Percentiles rank a stretch among this genome's conserved stretches.
Evolutionary conservation across 2,797 vertebrate species (phyloP).

Genomic region (Hoplostethus atlanticus): DNA sequence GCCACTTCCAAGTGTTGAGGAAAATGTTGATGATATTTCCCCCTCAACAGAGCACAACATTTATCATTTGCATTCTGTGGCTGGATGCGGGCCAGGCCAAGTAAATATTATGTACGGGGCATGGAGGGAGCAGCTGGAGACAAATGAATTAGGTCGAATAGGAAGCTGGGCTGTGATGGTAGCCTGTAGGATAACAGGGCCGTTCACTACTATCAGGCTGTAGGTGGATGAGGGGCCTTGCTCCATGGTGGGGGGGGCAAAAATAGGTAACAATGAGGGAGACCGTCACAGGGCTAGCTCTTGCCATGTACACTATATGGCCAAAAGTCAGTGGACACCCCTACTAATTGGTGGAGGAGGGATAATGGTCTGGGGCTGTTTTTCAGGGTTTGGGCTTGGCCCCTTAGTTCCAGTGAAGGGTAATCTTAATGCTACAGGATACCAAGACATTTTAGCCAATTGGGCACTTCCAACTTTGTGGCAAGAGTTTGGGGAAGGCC

Average conservation of each 20-base stretch:
- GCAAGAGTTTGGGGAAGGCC: too few relatives aligned
- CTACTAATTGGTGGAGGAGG: too few relatives aligned
- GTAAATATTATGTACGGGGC: constrained; percentile 29
- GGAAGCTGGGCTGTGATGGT: constrained; percentile 15
- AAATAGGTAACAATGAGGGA: constrained; percentile 11
- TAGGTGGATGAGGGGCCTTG: constrained; percentile 20
- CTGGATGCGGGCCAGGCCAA: constrained; percentile 21
- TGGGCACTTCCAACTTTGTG: too few relatives aligned
- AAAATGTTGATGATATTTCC: constrained; percentile 4
- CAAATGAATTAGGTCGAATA: constrained; percentile 32
- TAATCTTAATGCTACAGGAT: too few relatives aligned
- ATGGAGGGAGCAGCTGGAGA: constrained; percentile 39
- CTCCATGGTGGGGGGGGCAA: constrained; percentile 13
- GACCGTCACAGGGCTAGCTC: not conserved
- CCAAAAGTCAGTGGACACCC: too few relatives aligned
- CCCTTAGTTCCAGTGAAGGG: too few relatives aligned
- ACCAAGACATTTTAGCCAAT: too few relatives aligned
- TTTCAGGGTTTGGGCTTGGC: too few relatives aligned
- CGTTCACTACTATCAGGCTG: constrained; percentile 1
- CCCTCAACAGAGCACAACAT: constrained; percentile 38
- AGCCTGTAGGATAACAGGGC: constrained; percentile 21
- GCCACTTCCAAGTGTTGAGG: constrained; percentile 11
- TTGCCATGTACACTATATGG: too few relatives aligned
- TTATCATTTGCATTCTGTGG: constrained; percentile 39
- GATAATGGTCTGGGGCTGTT: too few relatives aligned